These are phyloP conservation scores for Geodia barretti DNA, from an alignment of 37 sponge, comb jelly and placozoan genomes.

Conservation along the genomic window DNA sequence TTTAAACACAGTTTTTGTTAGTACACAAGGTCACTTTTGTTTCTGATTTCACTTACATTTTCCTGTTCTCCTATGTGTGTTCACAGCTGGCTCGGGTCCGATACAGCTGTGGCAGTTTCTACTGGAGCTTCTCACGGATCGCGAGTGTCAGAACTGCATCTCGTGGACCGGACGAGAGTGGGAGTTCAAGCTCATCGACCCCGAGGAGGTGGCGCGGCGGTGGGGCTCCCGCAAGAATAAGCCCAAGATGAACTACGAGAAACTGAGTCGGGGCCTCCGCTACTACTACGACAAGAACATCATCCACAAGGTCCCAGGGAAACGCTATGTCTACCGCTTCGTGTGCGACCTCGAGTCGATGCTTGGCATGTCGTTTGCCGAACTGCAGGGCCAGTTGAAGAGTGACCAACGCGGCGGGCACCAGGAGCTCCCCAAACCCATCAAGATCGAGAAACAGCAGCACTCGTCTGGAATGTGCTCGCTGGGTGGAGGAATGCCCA, in stretches of 20 bases:
- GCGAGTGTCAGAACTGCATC: constrained; percentile 87
- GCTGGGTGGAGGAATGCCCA: neutral
- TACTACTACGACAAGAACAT: constrained; percentile 99
- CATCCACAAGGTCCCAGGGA: constrained; percentile 98
- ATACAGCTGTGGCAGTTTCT: constrained; percentile 98
- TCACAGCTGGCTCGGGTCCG: constrained; percentile 66
- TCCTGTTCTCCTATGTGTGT: constrained; percentile 56
- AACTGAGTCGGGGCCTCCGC: constrained; percentile 91
- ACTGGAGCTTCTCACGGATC: constrained; percentile 90
- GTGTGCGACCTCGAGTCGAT: constrained; percentile 93
- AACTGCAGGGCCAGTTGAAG: constrained; percentile 78
- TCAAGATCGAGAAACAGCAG: constrained; percentile 67
- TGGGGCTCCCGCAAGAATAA: constrained; percentile 99
- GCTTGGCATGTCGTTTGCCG: constrained; percentile 83
- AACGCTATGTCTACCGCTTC: constrained; percentile 95
- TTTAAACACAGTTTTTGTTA: neutral
- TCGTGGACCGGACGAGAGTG: constrained; percentile 94
- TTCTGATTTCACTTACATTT: neutral
- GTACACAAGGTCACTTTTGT: neutral
- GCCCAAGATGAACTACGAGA: constrained; percentile 87
- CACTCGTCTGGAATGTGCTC: neutral
- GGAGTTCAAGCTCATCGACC: constrained; percentile 98
- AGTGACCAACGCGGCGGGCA: constrained; percentile 22
- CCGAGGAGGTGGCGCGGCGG: constrained; percentile 89
- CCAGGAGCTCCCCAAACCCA: constrained; percentile 30